Conservation (phyloP, 2,797 vertebrate species). For the Poecile montanus region DNA sequence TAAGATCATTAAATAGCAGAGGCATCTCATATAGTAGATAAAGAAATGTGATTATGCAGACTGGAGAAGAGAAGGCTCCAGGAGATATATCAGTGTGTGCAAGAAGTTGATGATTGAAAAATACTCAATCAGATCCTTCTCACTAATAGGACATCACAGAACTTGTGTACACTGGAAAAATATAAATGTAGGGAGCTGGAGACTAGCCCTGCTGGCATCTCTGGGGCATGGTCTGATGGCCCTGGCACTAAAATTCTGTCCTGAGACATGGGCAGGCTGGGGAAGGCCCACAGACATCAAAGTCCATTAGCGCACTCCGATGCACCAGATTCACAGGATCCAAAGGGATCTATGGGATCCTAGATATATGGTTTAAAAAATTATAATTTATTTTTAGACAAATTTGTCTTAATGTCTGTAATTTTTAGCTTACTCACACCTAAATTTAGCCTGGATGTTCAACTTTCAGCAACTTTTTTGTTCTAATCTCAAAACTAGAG, state of each 20-base stretch:
- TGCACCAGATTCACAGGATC: fast-evolving
- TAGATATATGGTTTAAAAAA: neutral
- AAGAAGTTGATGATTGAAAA: neutral
- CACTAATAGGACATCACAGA: neutral
- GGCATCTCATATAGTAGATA: fast-evolving
- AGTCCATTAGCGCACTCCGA: fast-evolving
- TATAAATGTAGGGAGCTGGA: neutral
- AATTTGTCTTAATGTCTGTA: neutral
- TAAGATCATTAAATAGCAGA: neutral
- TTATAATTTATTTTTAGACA: neutral
- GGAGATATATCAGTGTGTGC: fast-evolving
- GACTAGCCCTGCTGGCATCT: fast-evolving
- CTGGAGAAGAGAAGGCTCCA: neutral
- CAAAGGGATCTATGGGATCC: no score
- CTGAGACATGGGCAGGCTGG: fast-evolving
- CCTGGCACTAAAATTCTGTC: neutral
- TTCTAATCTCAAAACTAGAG: neutral
- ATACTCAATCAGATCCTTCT: neutral
- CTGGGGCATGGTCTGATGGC: neutral
- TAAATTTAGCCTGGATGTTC: neutral
- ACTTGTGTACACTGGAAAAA: neutral
- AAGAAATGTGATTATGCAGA: neutral
- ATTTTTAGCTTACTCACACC: neutral
- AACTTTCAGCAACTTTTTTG: neutral
- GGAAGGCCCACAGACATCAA: fast-evolving